These are phyloP conservation scores for Cantharis lateralis DNA, from an alignment of 2,888 invertebrate genomes.

Conservation along the genomic window DNA sequence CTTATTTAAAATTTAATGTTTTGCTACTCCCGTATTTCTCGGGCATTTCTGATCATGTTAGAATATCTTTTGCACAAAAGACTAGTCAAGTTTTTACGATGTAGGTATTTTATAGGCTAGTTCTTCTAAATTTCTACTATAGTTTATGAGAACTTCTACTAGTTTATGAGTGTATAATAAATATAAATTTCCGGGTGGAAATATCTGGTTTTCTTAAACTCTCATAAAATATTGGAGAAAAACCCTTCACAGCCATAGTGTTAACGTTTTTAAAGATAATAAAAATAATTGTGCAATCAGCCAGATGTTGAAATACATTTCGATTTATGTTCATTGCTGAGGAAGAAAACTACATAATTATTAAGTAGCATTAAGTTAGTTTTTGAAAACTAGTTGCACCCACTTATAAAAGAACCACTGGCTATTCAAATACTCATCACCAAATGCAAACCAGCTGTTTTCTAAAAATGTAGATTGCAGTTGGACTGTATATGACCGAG, in stretches of 20 bases:
- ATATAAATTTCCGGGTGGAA: not conserved
- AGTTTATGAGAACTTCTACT: too few relatives aligned
- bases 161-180: not conserved
- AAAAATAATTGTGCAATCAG: not conserved
- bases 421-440: constrained; percentile 13
- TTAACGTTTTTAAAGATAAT: not conserved
- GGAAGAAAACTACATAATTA: constrained; percentile 13
- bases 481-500: constrained; percentile 37
- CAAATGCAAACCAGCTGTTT: constrained; percentile 42
- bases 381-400: constrained; percentile 18
- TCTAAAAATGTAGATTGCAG: constrained; percentile 38
- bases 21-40: constrained; percentile 13
- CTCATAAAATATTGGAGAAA: not conserved
- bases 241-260: not conserved
- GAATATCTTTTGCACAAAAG: not conserved
- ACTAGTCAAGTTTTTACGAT: not conserved
- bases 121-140: not conserved
- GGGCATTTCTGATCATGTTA: not conserved
- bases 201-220: not conserved
- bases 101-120: not conserved
- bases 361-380: constrained; percentile 1
- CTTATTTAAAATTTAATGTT: constrained; percentile 11
- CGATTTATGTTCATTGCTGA: constrained; percentile 18
- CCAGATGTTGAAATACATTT: not conserved
- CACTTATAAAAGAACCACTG: constrained; percentile 29